Evolutionary conservation across 2,888 invertebrate species (phyloP), one percentile per base, ranked within the genome.

Genomic region (Hemithea aestivaria): DNA sequence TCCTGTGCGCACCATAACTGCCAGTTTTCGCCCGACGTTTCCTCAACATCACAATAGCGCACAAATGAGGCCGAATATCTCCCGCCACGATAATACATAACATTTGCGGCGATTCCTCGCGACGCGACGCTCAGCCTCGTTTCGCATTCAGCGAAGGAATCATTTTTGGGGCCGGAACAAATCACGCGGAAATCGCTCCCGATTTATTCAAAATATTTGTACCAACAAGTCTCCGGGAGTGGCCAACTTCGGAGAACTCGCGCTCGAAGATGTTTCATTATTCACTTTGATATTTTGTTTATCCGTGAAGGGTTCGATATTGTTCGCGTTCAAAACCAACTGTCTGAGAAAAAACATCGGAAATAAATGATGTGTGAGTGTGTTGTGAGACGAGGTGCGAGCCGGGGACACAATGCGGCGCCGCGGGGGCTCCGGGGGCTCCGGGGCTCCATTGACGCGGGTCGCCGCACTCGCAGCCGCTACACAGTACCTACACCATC

Each of bases 341-440:
- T 66, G 66, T 50, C 55, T 47, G 53, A 70, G 67, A 73, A 73
- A 75, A 72, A 72, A 53, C 49, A 58, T 66, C 58, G 65, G 62
- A 66, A 56, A 75, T 71, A 73, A 76, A 75, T 74, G 53, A 73
- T 69, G 63, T 69, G 73, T 65, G 66, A 60, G 62, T 60, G 73
- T 68, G 16, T 71, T 69, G 64, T 70, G 64, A 53, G 46, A 53
- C 53, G 55, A 51, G 12, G 59, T 40, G 39, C 9, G 24, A 6
- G 40, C 20, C 58, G 65, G 59, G 60, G 60, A 57, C 64, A 74
- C 72, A 77, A 77, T 66, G 73, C 63, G 56, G 43, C 53, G 57
- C 54, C 73, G 71, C 75, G 75, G 71, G 67, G 64, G 80, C 39
- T 82, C 66, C 75, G 81, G 75, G 83, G 83, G 63, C 66, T 56